A percentile compares a stretch with the other conserved stretches of the same genome.
Conservation (phyloP, 1,140 invertebrate genomes). For the Hyphantria cunea region DNA sequence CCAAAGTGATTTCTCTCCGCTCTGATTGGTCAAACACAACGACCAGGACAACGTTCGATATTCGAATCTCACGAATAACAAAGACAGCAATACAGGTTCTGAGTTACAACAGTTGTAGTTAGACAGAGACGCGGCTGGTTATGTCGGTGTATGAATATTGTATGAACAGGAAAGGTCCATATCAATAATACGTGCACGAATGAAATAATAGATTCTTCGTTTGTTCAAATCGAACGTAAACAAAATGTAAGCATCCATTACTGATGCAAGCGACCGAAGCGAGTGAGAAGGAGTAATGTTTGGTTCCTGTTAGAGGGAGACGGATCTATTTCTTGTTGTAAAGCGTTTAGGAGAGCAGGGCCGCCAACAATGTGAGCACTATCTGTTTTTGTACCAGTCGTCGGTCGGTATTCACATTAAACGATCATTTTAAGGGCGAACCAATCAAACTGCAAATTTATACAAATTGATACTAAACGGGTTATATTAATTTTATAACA, state of each 20-base stretch:
- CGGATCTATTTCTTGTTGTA: conserved; percentile 35
- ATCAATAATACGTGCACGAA: conserved; percentile 81
- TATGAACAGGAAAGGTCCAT: conserved; percentile 65
- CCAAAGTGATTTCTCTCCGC: conserved; percentile 65
- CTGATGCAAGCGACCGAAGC: conserved; percentile 48
- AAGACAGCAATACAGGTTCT: conserved; percentile 32
- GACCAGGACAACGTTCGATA: conserved; percentile 46
- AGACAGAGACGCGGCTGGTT: conserved; percentile 47
- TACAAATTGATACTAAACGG: conserved; percentile 81
- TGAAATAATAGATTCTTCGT: conserved; percentile 82
- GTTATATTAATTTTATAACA: conserved; percentile 82
- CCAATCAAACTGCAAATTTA: conserved; percentile 80
- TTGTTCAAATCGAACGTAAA: conserved; percentile 80
- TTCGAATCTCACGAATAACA: conserved; percentile 41
- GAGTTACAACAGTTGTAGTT: background rate
- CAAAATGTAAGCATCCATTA: conserved; percentile 79
- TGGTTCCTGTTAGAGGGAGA: conserved; percentile 43
- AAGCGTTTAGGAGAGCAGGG: conserved; percentile 18
- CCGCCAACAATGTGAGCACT: conserved; percentile 59
- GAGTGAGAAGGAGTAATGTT: conserved; percentile 23
- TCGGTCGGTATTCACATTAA: conserved; percentile 74
- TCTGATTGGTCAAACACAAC: conserved; percentile 53
- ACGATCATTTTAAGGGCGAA: conserved; percentile 79
- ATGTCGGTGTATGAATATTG: conserved; percentile 64
- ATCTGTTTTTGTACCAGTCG: conserved; percentile 78